A percentile compares a stretch with the other conserved stretches of the same genome.
These are phyloP conservation scores for Anoplius nigerrimus DNA, from an alignment of 2,888 invertebrate species.

Conservation along the genomic window DNA sequence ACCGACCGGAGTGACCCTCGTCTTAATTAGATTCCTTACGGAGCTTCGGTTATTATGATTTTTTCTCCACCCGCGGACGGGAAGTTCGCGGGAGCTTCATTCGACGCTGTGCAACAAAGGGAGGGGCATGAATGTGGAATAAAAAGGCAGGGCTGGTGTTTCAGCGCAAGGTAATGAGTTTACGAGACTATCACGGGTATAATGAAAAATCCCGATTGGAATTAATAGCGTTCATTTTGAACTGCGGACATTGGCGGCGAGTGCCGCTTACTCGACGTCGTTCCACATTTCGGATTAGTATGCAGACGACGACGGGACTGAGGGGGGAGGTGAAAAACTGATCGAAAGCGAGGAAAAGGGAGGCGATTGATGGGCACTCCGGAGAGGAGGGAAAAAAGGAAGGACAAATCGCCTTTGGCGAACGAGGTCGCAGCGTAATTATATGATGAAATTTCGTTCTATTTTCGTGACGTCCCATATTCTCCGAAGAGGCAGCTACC, in stretches of 20 bases:
- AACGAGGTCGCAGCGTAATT: slow-evolving; percentile 13
- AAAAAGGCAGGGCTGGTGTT: neutral
- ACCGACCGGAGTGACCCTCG: too few species aligned
- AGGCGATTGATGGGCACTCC: neutral
- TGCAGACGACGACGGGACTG: neutral
- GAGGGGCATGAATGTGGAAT: too few species aligned
- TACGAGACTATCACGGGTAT: neutral
- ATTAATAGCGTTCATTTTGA: slow-evolving; percentile 7
- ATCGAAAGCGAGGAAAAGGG: neutral
- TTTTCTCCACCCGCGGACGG: too few species aligned
- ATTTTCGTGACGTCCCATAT: too few species aligned
- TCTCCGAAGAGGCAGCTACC: too few species aligned
- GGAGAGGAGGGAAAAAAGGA: slow-evolving; percentile 8
- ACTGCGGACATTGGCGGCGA: slow-evolving; percentile 8
- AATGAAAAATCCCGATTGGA: neutral
- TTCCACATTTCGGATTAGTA: slow-evolving; percentile 17
- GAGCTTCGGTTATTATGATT: too few species aligned
- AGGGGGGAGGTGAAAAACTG: neutral
- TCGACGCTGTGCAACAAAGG: too few species aligned
- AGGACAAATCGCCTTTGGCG: slow-evolving; percentile 1
- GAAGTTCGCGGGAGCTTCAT: too few species aligned
- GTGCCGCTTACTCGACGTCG: slow-evolving; percentile 4
- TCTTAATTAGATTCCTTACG: too few species aligned
- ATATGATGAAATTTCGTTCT: slow-evolving; percentile 10
- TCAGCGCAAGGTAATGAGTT: slow-evolving; percentile 16